Evolutionary conservation across 1,140 invertebrate species (phyloP).

Genomic region (Gonatopus flavifemur): DNA sequence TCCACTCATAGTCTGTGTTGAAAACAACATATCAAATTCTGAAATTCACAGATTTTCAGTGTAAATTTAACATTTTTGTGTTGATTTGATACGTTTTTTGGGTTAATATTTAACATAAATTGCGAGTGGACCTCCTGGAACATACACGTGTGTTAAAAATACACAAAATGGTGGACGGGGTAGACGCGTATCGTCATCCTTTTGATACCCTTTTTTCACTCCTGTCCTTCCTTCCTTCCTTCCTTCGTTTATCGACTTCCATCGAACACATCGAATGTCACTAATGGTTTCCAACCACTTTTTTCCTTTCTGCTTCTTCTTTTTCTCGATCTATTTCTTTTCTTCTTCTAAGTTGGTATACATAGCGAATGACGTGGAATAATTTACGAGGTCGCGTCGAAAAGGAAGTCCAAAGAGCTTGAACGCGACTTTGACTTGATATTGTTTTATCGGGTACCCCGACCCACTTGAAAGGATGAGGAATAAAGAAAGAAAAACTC

Average conservation of each 20-base stretch:
- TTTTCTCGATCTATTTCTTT: background rate
- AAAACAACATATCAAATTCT: too few relatives aligned
- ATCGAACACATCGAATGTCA: background rate
- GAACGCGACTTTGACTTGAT: conserved; percentile 18
- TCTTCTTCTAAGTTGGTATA: too few relatives aligned
- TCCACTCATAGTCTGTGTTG: too few relatives aligned
- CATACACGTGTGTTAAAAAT: too few relatives aligned
- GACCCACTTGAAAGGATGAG: conserved; percentile 3
- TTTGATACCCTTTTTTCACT: background rate
- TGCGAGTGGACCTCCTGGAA: too few relatives aligned
- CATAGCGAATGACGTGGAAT: background rate
- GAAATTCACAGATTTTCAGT: too few relatives aligned
- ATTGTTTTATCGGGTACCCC: conserved; percentile 25
- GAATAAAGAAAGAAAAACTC: background rate
- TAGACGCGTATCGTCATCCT: too few relatives aligned
- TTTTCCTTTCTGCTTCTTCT: conserved; percentile 2
- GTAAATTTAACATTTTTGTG: too few relatives aligned
- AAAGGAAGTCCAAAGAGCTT: conserved; percentile 19
- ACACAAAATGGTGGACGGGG: too few relatives aligned
- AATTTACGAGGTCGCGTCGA: background rate
- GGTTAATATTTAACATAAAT: too few relatives aligned
- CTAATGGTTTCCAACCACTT: background rate
- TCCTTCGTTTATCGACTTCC: background rate
- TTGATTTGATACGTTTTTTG: too few relatives aligned
- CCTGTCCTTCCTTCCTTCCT: background rate